Percentiles rank a stretch among this genome's conserved stretches.
Evolutionary conservation across 2,113 vertebrate genomes (phyloP).

Genomic region (Pionites leucogaster): DNA sequence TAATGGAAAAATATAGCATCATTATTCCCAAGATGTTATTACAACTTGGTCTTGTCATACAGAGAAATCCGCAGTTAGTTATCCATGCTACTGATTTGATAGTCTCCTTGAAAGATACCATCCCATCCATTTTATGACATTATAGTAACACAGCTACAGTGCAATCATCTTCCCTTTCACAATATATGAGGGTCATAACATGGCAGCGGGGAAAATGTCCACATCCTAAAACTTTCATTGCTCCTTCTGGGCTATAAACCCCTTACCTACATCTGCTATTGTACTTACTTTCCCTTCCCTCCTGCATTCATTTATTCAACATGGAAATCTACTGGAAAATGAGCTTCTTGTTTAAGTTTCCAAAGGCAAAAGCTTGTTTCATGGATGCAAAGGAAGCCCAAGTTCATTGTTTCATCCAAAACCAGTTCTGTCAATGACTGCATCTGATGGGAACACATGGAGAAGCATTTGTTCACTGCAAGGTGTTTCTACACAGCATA

Average conservation of each 20-base stretch:
- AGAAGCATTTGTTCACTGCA: background rate
- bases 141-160: background rate
- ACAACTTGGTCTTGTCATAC: background rate
- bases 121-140: background rate
- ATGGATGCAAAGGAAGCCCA: background rate
- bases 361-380: background rate
- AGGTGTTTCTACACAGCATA: rapidly evolving
- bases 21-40: conserved; percentile 28
- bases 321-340: background rate
- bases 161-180: background rate
- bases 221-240: background rate
- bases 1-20: conserved; percentile 30
- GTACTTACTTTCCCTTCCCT: background rate
- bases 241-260: background rate
- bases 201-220: background rate
- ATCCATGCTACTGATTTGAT: background rate
- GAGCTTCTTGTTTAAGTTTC: background rate
- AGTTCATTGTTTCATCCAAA: background rate
- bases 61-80: background rate
- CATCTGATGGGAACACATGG: background rate
- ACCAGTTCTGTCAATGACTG: background rate
- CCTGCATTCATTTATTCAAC: background rate
- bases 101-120: background rate
- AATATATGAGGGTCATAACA: background rate
- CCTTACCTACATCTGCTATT: background rate